Base-by-base conservation (phyloP, 2,888 invertebrate genomes). In the Mythimna impura region DNA sequence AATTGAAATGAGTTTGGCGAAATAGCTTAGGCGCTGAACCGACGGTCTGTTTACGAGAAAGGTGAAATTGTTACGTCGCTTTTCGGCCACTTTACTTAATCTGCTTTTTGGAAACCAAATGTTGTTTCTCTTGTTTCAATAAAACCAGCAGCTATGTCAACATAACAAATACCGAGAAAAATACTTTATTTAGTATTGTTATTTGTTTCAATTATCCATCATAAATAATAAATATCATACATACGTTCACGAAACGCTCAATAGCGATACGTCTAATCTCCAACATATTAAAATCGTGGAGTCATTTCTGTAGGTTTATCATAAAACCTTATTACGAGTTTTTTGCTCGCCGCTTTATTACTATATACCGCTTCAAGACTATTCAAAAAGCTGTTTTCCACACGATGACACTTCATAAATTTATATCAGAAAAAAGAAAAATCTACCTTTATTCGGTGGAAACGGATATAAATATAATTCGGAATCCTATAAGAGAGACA, bases 1-100 rank as follows among this genome's bases (percentile, higher is more conserved):
- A 84, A 86, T 85, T 86, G 84, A 86, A 85, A 86, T 84, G 86
- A 86, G 86, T 86, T 81, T 60, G 82, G 74, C 66, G 79, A 81
- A 85, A 81, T 84, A 78, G 76, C 82, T 78, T 76, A 78, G 79
- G 79, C 76, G 66, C 73, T 74, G 78, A 79, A 81, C 66, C 79
- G 75, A 76, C 76, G 65, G 76, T 47, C 74, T 84, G 82, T 84
- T 81, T 81, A 77, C 75, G 84, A 66, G 66, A 67, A 70, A 84
- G 77, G 86, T 84, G 68, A 86, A 84, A 84, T 81, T 77, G 62
- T 86, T 70, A 73, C 78, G 72, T 57, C 54, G 40, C 52, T 65
- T 71, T 76, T 77, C 73, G 69, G 71, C 55, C 62, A 60, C 61
- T 81, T 74, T 75, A 66, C 68, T 52, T 73, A 69, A 80, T 67